phyloP scores from a whole-genome alignment of 2,888 invertebrate species.

The Cyaniris semiargus region DNA sequence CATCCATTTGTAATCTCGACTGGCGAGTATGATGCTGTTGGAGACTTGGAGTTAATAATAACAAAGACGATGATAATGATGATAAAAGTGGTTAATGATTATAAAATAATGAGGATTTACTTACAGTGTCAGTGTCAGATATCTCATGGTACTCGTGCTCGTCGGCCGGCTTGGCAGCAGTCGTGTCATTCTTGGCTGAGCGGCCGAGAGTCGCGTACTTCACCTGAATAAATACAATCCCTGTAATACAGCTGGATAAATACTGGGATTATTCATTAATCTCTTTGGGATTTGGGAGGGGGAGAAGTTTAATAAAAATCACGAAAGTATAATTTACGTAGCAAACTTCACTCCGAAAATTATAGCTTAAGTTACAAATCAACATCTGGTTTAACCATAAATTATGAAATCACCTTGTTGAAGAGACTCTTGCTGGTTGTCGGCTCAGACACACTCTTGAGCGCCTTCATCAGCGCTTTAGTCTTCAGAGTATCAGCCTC shows the following conservation, averaged over 20 bases:
- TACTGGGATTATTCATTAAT: too few species aligned
- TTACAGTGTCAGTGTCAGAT: slow-evolving; percentile 67
- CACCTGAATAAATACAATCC: slow-evolving; percentile 49
- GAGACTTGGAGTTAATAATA: too few species aligned
- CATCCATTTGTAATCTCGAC: too few species aligned
- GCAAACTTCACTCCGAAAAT: too few species aligned
- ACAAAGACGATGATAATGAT: too few species aligned
- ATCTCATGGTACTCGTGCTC: slow-evolving; percentile 73
- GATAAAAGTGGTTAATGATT: background rate
- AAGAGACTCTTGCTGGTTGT: slow-evolving; percentile 64
- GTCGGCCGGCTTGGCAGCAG: slow-evolving; percentile 54
- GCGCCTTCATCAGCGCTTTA: slow-evolving; percentile 50
- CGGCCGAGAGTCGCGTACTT: slow-evolving; percentile 63
- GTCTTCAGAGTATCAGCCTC: slow-evolving; percentile 49
- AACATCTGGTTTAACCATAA: too few species aligned
- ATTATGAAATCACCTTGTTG: slow-evolving; percentile 53
- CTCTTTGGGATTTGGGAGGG: too few species aligned
- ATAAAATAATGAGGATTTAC: slow-evolving; percentile 36
- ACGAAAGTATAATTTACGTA: too few species aligned
- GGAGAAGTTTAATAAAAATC: too few species aligned
- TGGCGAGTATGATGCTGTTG: too few species aligned
- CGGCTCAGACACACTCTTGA: slow-evolving; percentile 57
- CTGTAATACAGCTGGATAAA: too few species aligned
- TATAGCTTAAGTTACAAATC: too few species aligned
- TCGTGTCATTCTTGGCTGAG: slow-evolving; percentile 52